Evolutionary conservation across 2,797 vertebrate genomes (phyloP).

Genomic region (Danio albolineatus): DNA sequence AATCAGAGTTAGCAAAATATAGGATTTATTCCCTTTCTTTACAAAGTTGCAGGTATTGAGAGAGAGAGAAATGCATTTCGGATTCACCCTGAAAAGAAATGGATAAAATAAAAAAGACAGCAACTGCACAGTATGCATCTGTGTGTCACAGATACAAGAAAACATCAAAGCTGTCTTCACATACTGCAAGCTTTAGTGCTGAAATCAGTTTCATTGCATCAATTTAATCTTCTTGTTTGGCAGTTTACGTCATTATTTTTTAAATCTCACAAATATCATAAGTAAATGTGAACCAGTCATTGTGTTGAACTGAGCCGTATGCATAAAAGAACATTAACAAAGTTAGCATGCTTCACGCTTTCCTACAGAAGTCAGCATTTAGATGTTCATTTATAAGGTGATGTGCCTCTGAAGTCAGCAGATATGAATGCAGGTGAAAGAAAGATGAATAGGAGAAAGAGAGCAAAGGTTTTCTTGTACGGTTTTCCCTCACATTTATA

Average conservation of each 20-base stretch:
- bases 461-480: background rate
- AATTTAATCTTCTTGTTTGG: too few species aligned
- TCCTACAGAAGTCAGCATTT: background rate
- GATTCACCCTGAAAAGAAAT: constrained; percentile 29
- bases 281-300: background rate
- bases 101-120: constrained; percentile 49
- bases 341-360: background rate
- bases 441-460: background rate
- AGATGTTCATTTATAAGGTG: background rate
- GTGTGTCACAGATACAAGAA: constrained; percentile 22
- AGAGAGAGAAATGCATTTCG: constrained; percentile 16
- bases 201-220: too few species aligned
- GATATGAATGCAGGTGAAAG: background rate
- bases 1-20: constrained; percentile 56
- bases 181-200: too few species aligned
- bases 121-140: constrained; percentile 48
- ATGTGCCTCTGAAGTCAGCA: background rate
- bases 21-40: constrained; percentile 11
- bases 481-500: background rate
- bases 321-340: background rate
- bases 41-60: constrained; percentile 21
- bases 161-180: too few species aligned
- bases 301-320: background rate
- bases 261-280: too few species aligned
- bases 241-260: too few species aligned